Base-by-base conservation (phyloP, 1,140 invertebrate genomes). In the Plectus sambesii region DNA sequence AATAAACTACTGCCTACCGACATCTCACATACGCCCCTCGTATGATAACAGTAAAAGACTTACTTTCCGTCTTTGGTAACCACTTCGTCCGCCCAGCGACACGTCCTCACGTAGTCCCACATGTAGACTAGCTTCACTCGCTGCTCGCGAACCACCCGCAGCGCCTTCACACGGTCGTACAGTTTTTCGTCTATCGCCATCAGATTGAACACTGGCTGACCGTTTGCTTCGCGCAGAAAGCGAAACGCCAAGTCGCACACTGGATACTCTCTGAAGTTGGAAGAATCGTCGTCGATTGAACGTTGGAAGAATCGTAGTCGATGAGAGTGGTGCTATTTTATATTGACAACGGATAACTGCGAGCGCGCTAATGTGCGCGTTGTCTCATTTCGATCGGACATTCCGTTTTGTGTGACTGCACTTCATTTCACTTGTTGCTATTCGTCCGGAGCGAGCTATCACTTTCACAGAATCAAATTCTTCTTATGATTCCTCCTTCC, bases 241-340 rank as follows among this genome's bases (percentile, higher is more conserved):
- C 82, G 75, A 57, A 78, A 79, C 1, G 84, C 82, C 70, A 86
- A 87, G 59, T 82, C 82, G 20, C 82, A 85, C 2, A 89, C 84
- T 5, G 78, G 75, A 73, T 82, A 85, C 58, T 79, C 79, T 53
- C 44, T 44, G 47, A 35, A 60, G 45, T 53, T 48, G 37, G 29
- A 49, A 45, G 25, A 35, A 56, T 26, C 5, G 17, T 29, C n/a
- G 43, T 43, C n/a, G 12, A 25, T 3, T 41, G 5, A 22, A 37
- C 23, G 6, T 42, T 1, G 29, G 5, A 52, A 41, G 33, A 26
- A 19, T 59, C 17, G 33, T n/a, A n/a, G n/a, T n/a, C n/a, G n/a
- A n/a, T n/a, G n/a, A n/a, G n/a, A n/a, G n/a, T n/a, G n/a, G n/a
- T n/a, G n/a, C n/a, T n/a, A n/a, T n/a, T n/a, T n/a, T n/a, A n/a